These are phyloP conservation scores for Otolemur garnettii DNA, from an alignment of 2,113 vertebrate genomes.

Conservation along the genomic window DNA sequence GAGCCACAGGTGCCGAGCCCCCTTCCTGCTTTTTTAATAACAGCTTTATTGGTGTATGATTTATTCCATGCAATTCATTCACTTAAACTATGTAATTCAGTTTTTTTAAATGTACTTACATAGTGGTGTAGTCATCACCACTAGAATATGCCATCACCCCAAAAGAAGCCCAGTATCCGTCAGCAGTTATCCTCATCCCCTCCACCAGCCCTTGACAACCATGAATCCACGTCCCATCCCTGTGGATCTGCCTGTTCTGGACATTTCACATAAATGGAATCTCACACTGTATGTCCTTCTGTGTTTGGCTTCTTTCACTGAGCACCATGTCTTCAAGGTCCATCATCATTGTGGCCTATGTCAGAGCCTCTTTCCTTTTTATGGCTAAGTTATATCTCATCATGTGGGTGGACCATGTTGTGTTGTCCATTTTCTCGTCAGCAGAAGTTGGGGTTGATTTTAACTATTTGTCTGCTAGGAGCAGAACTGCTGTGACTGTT, in stretches of 20 bases:
- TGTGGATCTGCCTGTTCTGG: background rate
- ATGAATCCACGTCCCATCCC: background rate
- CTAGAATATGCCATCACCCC: background rate
- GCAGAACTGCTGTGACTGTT: rapidly evolving
- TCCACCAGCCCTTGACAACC: background rate
- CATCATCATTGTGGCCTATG: rapidly evolving
- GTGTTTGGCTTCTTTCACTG: background rate
- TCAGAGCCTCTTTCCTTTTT: background rate
- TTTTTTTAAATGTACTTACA: background rate
- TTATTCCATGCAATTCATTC: too few species aligned
- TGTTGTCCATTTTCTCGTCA: rapidly evolving
- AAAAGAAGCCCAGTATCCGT: background rate
- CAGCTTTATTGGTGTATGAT: background rate
- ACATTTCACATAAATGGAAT: rapidly evolving
- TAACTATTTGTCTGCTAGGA: rapidly evolving
- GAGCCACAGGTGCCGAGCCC: too few species aligned
- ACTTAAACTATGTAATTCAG: rapidly evolving
- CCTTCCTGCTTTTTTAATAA: too few species aligned
- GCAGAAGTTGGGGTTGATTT: rapidly evolving
- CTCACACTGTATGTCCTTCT: rapidly evolving
- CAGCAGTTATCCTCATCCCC: rapidly evolving
- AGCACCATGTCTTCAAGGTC: rapidly evolving
- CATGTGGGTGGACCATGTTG: rapidly evolving
- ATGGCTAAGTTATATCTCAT: rapidly evolving
- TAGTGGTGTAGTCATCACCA: background rate